Evolutionary conservation across 2,797 vertebrate genomes (phyloP), one percentile per base, ranked within the genome.

Genomic region (Neomorphus geoffroyi): DNA sequence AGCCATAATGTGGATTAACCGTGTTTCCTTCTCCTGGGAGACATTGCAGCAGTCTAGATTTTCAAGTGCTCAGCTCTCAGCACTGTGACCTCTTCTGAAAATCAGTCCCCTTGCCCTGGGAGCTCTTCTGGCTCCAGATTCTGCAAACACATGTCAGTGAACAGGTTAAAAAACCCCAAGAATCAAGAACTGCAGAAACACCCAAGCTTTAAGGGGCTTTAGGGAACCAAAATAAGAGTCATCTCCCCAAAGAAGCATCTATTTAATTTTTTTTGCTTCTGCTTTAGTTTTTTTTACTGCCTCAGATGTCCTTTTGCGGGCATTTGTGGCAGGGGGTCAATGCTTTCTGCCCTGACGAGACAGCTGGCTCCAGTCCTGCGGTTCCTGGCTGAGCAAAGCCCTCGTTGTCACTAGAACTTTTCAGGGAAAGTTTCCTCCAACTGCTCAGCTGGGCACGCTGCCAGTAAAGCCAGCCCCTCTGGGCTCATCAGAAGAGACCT

Each of bases 401-500:
- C 58, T 45, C 14, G 9, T 3, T 88, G 70, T 70, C 82, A 53
- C 3, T 0, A 32, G 61, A 89, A 51, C 51, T 53, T 84, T 84
- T 72, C 35, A 60, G 66, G 54, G 70, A 84, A 90, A 81, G 73
- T 91, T 96, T 91, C 53, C 66, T 80, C 60, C 33, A 64, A 51
- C 43, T 32, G 54, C 81, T 75, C 1, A 4, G 19, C 90, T 0
- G 13, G 95, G 94, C 84, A 0, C 3, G 13, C 0, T 10, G 95
- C 94, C 96, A 96, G 92, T 82, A 81, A 60, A 92, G 62, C 77
- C 87, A 91, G 53, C 58, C 93, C 95, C 85, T 94, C 80, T 35
- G 91, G 90, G 90, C 94, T 95, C 91, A 91, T 94, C 93, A 91
- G 91, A 75, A 93, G 70, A 90, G 94, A 96, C 91, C 95, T 96